Base-by-base conservation (phyloP, 2,113 vertebrate genomes). In the Calonectris borealis region DNA sequence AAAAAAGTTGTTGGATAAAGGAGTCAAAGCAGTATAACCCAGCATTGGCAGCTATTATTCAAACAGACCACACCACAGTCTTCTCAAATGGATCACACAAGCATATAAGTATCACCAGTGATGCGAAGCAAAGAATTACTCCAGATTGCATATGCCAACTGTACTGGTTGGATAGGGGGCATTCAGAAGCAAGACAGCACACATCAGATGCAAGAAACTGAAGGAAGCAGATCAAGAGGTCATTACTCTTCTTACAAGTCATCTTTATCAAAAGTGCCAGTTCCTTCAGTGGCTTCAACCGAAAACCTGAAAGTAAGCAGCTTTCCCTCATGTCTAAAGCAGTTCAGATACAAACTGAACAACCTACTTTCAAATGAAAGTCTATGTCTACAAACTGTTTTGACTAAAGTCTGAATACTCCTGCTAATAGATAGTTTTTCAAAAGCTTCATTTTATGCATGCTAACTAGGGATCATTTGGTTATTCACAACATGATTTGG, bases 401-500 rank as follows among this genome's bases (percentile, higher is more conserved):
- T 85, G 69, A 73, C 70, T 90, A 8, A 75, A 42, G 61, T 68
- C 72, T 84, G 60, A 54, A 82, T 14, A 29, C 12, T 62, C n/a
- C 79, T 87, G 58, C 55, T 91, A 81, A 79, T 4, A 60, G 38
- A 48, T 22, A 72, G 69, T 49, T 93, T 81, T 91, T 52, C 42
- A 86, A 83, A 80, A 5, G 4, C 32, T 95, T 86, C 46, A 60
- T 90, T 76, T 49, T 9, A 1, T 69, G 61, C 54, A 73, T 70
- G 70, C 42, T 84, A 82, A 95, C n/a, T 62, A 86, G 26, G 44
- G 19, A 49, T 61, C 79, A 96, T 96, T 96, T 96, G 88, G 29
- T 93, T 96, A 96, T 75, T 94, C 90, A 78, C 83, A 94, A 60
- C 48, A 32, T 57, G 49, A 94, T 94, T 92, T 95, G 92, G 77